Base-by-base conservation (phyloP, 2,888 invertebrate genomes). In the Clivina fossor region DNA sequence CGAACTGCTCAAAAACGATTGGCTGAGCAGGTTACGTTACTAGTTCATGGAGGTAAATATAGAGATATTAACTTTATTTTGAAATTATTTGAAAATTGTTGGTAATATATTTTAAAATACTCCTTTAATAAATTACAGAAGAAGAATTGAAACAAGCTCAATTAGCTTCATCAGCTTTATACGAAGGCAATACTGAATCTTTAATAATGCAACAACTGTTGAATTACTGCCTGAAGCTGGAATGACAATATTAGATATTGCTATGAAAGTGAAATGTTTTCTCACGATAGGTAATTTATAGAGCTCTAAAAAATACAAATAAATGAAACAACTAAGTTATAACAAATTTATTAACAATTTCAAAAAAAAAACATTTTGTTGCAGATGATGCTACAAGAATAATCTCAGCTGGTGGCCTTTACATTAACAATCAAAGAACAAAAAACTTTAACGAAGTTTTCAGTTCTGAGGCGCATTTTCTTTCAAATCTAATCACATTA, bases 341-440 rank as follows among this genome's bases (percentile, higher is more conserved):
- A n/a, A n/a, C n/a, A n/a, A 16, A 16, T 33, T 37, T 30, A 46
- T 48, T 18, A 44, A 18, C 11, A 33, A 37, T 57, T 22, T n/a
- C n/a, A n/a, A n/a, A n/a, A n/a, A n/a, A n/a, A 56, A 13, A 19
- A 28, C 18, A 22, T 54, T 22, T 41, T 53, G 35, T 70, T 69
- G 18, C 69, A 90, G 91, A 71, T 64, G 93, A 95, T 74, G 96
- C 95, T 0, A 77, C 84, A 53, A 78, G 92, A 65, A 90, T 94
- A 41, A 97, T 98, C 46, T 74, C 80, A 58, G 90, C 89, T 13
- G 97, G 98, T 9, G 98, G 96, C 1, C 92, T 98, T 71, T 90
- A 90, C 67, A 80, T 98, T n/a, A 98, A 98, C 71, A 87, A 94
- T 68, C 82, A 86, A 65, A 82, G 81, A 69, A 76, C 86, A 1